Evolutionary conservation across 2,113 vertebrate genomes (phyloP).

Genomic region (Sander vitreus): DNA sequence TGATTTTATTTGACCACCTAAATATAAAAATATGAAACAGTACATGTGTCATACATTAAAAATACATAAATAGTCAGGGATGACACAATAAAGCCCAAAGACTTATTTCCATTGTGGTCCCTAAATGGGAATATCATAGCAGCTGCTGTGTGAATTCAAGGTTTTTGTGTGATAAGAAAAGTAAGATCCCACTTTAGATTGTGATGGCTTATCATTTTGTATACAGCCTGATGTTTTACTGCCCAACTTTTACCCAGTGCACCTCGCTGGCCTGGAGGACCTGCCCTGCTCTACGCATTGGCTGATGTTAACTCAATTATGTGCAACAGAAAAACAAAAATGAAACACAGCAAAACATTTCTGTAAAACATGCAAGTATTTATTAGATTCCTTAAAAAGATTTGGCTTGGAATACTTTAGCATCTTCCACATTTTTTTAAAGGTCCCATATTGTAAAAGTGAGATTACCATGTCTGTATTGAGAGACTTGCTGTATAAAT

Average conservation of each 20-base stretch:
- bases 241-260: background rate
- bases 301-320: constrained; percentile 22
- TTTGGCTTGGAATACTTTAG: constrained; percentile 5
- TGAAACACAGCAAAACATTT: background rate
- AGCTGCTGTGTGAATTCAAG: constrained; percentile 22
- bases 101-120: no score
- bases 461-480: no score
- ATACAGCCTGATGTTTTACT: constrained; percentile 12
- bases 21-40: no score
- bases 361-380: background rate
- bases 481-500: no score
- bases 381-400: background rate
- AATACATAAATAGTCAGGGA: no score
- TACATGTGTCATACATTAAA: no score
- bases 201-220: constrained; percentile 30
- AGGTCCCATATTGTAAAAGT: no score
- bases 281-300: constrained; percentile 5
- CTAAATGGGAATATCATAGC: no score
- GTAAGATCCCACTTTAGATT: constrained; percentile 20
- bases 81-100: no score
- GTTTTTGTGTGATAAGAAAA: constrained; percentile 49
- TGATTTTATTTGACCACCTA: no score
- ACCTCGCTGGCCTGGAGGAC: constrained; percentile 4
- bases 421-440: background rate
- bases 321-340: constrained; percentile 4